Evolutionary conservation across 2,113 vertebrate genomes (phyloP), one percentile per base, ranked within the genome.

Genomic region (Phycodurus eques): DNA sequence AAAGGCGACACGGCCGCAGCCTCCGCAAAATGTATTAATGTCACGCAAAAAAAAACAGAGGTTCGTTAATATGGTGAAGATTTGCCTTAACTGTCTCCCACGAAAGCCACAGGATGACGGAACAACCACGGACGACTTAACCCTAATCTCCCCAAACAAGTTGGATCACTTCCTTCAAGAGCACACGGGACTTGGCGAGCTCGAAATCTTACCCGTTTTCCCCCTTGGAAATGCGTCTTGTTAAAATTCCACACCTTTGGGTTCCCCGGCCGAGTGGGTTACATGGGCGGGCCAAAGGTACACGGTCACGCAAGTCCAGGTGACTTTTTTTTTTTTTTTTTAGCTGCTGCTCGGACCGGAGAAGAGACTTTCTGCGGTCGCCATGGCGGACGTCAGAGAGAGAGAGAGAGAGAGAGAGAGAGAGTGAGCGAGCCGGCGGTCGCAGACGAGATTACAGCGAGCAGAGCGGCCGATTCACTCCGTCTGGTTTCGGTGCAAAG

Each of bases 341-440:
- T 65, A 92, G 56, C 77, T 13, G 71, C 66, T 44, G 85, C 56
- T 71, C 33, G 74, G 17, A 3, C 68, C 79, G 74, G 62, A 51
- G 77, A 68, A 43, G 79, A 79, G 80, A 81, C 81, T 81, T 81
- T 78, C 72, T 76, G 85, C 85, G 89, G 89, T 92, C 90, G 91
- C 91, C 93, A 93, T 93, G 89, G 88, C 90, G 86, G 91, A 91
- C 89, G 88, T 90, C 88, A 90, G 85, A 78, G 79, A 59, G 53
- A 59, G 53, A 31, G 49, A 60, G 59, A 11, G 47, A 49, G 47
- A 27, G 47, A 27, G 84, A 76, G 81, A 80, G 62, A 39, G 35
- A 12, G 51, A 57, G 56, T 31, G 51, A 66, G 64, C 13, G 59
- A 61, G 59, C 59, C 59, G 59, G 59, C 44, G 43, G 64, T 27